A percentile compares a stretch with the other conserved stretches of the same genome.
These are phyloP conservation scores for Drosophila pruinosa DNA, from an alignment of 1,140 invertebrate genomes.

Conservation along the genomic window DNA sequence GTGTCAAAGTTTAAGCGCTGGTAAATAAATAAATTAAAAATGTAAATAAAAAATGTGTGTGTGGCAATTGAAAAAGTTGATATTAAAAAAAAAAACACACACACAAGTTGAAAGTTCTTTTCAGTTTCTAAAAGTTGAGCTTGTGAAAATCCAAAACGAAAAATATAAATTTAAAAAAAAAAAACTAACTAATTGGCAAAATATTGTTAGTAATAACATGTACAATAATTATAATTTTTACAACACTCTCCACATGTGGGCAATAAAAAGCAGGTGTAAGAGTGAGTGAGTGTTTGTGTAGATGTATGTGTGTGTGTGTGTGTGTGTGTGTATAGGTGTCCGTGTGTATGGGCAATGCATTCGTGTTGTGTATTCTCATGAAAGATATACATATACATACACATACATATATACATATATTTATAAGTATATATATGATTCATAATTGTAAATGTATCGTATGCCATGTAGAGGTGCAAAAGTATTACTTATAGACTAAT, in stretches of 20 bases:
- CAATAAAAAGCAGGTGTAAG: slow-evolving; percentile 63
- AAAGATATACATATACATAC: not conserved
- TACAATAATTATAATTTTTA: slow-evolving; percentile 16
- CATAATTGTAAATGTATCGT: slow-evolving; percentile 3
- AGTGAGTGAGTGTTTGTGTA: slow-evolving; percentile 25
- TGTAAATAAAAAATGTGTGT: slow-evolving; percentile 20
- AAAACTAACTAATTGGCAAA: slow-evolving; percentile 33
- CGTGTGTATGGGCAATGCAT: slow-evolving; percentile 27
- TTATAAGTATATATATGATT: slow-evolving; percentile 12
- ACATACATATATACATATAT: slow-evolving; percentile 4
- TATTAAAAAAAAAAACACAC: not conserved
- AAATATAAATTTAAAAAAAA: not conserved
- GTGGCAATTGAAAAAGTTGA: slow-evolving; percentile 39
- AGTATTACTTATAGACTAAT: slow-evolving; percentile 52
- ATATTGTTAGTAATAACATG: not conserved
- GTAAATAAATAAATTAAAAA: slow-evolving; percentile 29
- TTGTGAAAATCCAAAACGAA: slow-evolving; percentile 9
- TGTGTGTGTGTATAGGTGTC: slow-evolving; percentile 9
- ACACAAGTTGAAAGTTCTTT: not conserved
- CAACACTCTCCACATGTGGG: slow-evolving; percentile 34
- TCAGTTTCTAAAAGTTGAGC: slow-evolving; percentile 13
- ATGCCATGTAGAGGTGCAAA: slow-evolving; percentile 54
- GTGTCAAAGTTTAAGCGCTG: slow-evolving; percentile 33
- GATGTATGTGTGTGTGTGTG: slow-evolving; percentile 12
- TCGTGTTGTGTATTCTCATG: slow-evolving; percentile 21